These are phyloP conservation scores for Chlorodrepanis virens DNA, from an alignment of 2,113 vertebrate genomes.

Conservation along the genomic window DNA sequence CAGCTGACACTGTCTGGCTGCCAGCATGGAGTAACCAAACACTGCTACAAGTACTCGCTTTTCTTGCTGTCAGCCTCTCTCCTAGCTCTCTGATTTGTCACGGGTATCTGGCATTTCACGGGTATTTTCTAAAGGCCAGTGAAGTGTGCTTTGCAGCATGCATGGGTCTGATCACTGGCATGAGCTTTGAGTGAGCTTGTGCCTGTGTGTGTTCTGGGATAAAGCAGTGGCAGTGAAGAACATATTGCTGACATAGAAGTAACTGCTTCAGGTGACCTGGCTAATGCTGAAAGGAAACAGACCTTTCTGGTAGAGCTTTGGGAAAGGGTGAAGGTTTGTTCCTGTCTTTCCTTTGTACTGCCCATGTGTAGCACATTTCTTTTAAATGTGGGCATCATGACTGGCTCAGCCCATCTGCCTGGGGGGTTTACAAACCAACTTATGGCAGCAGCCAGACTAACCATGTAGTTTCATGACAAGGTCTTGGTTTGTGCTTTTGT, in stretches of 20 bases:
- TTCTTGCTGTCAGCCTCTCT: conserved; percentile 12
- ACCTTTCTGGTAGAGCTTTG: not conserved
- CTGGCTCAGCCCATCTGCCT: not conserved
- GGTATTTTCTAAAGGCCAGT: conserved; percentile 17
- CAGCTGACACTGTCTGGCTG: conserved; percentile 20
- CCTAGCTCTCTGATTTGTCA: conserved; percentile 4
- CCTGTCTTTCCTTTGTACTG: not conserved
- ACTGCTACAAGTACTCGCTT: not conserved
- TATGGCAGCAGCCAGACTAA: not conserved
- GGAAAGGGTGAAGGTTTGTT: not conserved
- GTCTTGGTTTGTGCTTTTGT: not conserved
- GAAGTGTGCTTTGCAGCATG: not conserved
- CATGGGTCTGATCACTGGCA: not conserved
- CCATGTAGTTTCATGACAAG: not conserved
- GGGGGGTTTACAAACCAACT: not conserved
- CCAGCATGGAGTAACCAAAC: conserved; percentile 1
- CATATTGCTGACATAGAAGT: not conserved
- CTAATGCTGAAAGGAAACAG: not conserved
- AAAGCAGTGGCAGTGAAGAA: not conserved
- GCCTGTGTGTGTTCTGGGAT: not conserved
- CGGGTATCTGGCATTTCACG: conserved; percentile 35
- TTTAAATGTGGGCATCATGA: not conserved
- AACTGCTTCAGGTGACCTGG: not conserved
- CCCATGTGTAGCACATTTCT: not conserved
- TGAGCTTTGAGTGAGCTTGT: not conserved